phyloP scores from a whole-genome alignment of 2,113 vertebrate genomes.

The Arizona elegans region DNA sequence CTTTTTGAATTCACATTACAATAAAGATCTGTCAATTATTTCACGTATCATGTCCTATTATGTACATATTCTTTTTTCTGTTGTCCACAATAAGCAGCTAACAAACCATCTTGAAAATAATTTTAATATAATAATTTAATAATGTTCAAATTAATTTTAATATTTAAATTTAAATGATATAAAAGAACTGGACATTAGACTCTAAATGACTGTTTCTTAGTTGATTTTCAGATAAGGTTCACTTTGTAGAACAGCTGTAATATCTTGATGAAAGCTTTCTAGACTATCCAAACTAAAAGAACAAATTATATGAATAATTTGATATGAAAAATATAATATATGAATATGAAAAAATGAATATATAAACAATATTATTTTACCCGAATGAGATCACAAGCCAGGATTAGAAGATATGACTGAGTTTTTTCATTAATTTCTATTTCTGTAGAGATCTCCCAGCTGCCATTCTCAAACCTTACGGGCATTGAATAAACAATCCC shows the following conservation, averaged over 20 bases:
- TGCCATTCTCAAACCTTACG: constrained; percentile 76
- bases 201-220: neutral
- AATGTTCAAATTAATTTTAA: neutral
- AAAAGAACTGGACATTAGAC: neutral
- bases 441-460: constrained; percentile 70
- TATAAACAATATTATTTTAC: constrained; percentile 55
- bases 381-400: constrained; percentile 72
- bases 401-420: constrained; percentile 60
- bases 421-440: constrained; percentile 61
- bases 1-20: neutral
- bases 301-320: constrained; percentile 13
- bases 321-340: neutral
- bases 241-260: neutral
- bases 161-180: neutral
- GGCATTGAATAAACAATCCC: constrained; percentile 85
- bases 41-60: neutral
- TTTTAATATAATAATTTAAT: neutral
- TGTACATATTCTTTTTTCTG: neutral
- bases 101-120: neutral
- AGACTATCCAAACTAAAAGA: neutral
- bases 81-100: neutral
- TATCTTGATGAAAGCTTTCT: neutral
- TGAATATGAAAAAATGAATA: neutral
- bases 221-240: neutral
- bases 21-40: neutral